Conservation (phyloP, 2,113 vertebrate genomes). For the Trochalopteron elliotii region DNA sequence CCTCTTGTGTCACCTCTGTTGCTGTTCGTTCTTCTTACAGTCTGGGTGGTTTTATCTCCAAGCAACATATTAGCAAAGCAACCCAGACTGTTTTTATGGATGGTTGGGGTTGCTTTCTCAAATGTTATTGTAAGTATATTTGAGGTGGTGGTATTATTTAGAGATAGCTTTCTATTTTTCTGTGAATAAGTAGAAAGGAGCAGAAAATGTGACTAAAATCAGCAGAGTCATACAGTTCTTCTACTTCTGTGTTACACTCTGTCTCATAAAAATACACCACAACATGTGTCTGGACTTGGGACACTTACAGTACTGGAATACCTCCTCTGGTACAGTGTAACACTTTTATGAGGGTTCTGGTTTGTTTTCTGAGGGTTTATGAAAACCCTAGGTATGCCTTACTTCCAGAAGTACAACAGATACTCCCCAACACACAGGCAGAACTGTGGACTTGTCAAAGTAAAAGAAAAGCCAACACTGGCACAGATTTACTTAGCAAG, state of each 20-base stretch:
- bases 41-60: slow-evolving; percentile 59
- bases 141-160: not conserved
- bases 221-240: not conserved
- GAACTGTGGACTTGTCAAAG: not conserved
- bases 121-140: slow-evolving; percentile 58
- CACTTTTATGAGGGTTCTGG: not conserved
- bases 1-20: slow-evolving; percentile 59
- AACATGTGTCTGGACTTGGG: not conserved
- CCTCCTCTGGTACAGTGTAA: not conserved
- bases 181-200: not conserved
- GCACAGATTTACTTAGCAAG: not conserved
- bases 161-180: not conserved
- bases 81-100: slow-evolving; percentile 61
- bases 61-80: slow-evolving; percentile 45
- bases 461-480: not conserved
- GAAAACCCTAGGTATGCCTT: not conserved
- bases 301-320: not conserved
- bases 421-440: not conserved
- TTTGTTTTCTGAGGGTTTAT: not conserved
- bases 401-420: not conserved
- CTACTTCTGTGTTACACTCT: not conserved
- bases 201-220: not conserved
- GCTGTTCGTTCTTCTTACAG: slow-evolving; percentile 51
- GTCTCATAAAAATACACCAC: not conserved
- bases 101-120: slow-evolving; percentile 62